Evolutionary conservation across 1,140 invertebrate species (phyloP).

Genomic region (Pachyrhynchus sulphureomaculatus): DNA sequence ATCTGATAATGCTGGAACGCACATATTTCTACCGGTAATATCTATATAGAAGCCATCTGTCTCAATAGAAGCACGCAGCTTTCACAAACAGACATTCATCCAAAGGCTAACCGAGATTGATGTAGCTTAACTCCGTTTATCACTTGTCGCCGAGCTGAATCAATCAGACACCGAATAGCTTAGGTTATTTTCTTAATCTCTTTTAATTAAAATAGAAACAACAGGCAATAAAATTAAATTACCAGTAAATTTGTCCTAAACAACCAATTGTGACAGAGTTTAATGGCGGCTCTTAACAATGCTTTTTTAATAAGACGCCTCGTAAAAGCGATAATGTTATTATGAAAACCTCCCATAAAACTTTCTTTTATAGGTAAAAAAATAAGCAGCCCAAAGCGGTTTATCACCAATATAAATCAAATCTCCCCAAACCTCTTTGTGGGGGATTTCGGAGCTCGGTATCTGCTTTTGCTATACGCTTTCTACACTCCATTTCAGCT

Average conservation of each 20-base stretch:
- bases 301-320: constrained; percentile 21
- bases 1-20: no score
- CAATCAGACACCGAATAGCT: no score
- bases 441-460: constrained; percentile 14
- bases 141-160: no score
- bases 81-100: no score
- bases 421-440: constrained; percentile 6
- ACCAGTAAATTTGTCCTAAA: not conserved
- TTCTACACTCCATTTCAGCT: constrained; percentile 18
- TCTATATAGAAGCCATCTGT: no score
- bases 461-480: constrained; percentile 13
- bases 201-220: no score
- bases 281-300: constrained; percentile 7
- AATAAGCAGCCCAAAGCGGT: constrained; percentile 19
- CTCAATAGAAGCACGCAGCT: no score
- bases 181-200: no score
- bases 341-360: constrained; percentile 17
- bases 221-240: no score
- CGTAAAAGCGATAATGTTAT: constrained; percentile 26
- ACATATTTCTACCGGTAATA: no score
- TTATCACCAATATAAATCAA: constrained; percentile 20
- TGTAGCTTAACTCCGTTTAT: no score
- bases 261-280: constrained; percentile 9
- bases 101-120: no score
- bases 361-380: constrained; percentile 20